Evolutionary conservation across 2,797 vertebrate species (phyloP), one percentile per base, ranked within the genome.

Genomic region (Sebastes iracundus): DNA sequence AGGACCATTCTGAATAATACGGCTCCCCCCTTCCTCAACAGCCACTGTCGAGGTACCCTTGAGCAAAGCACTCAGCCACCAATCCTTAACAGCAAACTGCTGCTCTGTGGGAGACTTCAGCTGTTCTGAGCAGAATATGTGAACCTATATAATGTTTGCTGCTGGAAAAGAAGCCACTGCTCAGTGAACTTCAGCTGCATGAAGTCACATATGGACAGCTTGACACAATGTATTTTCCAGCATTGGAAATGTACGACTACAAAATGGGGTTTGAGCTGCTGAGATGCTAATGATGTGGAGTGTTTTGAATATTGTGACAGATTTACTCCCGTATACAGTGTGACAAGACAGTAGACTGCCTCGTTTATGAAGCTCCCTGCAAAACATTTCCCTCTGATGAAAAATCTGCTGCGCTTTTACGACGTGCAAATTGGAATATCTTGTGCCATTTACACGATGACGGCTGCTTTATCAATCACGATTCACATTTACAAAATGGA

Each of bases 291-390:
- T 63, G 42, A 55, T 27, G 16, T 72, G 52, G 27, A 10, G 28
- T 66, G 52, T 77, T 84, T 67, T 28, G 65, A 77, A 83, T 38
- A 33, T 6, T 38, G 65, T 35, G 73, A 55, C 67, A 83, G 60
- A 83, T 80, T 78, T 67, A 23, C 42, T 63, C 27, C 14, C 3
- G 7, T 42, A 18, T 52, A 52, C 20, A 52, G 49, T 33, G 5
- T 53, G 30, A 63, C 32, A 22, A 77, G 53, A 60, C 7, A 55
- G 46, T 55, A 25, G 14, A 13, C 25, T 18, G 20, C 20, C 27
- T 70, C 49, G 53, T 64, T 74, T 35, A 63, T 60, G 11, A 70
- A 33, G 42, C 53, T 27, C 56, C 22, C 11, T 28, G 55, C n/a
- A 32, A 81, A 71, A 58, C 25, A 23, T 64, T 61, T 76, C 46